Percentiles rank a stretch among this genome's conserved stretches.
These are phyloP conservation scores for Orcinus orca DNA, from an alignment of 2,113 vertebrate species.

Conservation along the genomic window DNA sequence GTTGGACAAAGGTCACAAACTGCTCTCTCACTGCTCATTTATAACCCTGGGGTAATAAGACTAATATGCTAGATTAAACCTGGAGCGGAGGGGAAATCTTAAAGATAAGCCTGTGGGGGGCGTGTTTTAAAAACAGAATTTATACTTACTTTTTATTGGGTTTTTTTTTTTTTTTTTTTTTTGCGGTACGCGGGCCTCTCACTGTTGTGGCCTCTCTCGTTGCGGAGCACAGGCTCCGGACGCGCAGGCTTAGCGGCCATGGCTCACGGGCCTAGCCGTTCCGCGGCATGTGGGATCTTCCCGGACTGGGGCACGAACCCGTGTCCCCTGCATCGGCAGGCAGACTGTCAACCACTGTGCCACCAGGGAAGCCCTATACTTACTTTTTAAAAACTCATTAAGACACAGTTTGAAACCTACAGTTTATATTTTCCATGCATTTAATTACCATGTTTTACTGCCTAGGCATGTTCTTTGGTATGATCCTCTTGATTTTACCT, in stretches of 20 bases:
- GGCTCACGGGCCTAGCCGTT: too few species aligned
- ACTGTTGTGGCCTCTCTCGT: too few species aligned
- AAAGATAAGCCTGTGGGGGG: neutral
- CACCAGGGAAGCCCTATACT: neutral
- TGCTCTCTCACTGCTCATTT: neutral
- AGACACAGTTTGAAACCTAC: neutral
- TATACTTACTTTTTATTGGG: neutral
- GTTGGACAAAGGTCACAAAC: neutral
- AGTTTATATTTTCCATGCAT: neutral
- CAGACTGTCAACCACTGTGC: too few species aligned
- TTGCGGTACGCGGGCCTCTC: too few species aligned
- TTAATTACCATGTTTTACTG: neutral
- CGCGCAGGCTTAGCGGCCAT: too few species aligned
- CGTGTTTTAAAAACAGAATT: neutral
- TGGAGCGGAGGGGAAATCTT: neutral
- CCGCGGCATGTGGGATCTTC: too few species aligned
- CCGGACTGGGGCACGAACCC: too few species aligned
- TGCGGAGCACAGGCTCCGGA: too few species aligned
- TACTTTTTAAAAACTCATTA: neutral
- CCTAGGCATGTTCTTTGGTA: slow-evolving; percentile 14
- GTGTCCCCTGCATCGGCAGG: too few species aligned
- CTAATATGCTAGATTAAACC: neutral
- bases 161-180: too few species aligned
- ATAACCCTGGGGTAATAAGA: neutral
- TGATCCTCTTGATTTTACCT: neutral